Evolutionary conservation across 53 echinoderm and acorn worm species (phyloP).

Genomic region (Pentamera pediparva): DNA sequence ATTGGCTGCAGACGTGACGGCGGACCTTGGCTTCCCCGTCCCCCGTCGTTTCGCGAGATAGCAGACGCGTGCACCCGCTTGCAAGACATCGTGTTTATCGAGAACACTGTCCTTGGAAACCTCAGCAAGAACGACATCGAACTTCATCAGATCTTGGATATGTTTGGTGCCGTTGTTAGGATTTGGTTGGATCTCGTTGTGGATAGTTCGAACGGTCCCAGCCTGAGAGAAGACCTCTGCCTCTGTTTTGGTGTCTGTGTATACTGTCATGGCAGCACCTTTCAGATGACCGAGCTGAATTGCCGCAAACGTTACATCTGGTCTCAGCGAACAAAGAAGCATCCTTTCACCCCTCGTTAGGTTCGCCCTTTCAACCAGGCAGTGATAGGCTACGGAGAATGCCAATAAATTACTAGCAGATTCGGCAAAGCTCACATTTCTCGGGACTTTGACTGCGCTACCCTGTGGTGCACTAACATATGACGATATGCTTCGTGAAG

Average conservation of each 20-base stretch:
- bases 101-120: slow-evolving; percentile 40
- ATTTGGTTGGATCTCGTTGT: slow-evolving; percentile 35
- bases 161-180: slow-evolving; percentile 56
- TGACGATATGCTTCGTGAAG: slow-evolving; percentile 58
- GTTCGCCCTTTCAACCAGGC: slow-evolving; percentile 63
- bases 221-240: not conserved
- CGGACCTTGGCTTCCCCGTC: not conserved
- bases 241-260: not conserved
- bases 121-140: slow-evolving; percentile 79
- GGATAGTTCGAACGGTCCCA: slow-evolving; percentile 45
- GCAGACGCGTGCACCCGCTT: slow-evolving; percentile 65
- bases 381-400: slow-evolving; percentile 70
- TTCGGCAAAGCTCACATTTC: slow-evolving; percentile 44
- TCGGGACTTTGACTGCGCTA: slow-evolving; percentile 58
- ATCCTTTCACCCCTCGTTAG: slow-evolving; percentile 56
- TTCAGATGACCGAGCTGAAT: slow-evolving; percentile 62
- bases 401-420: slow-evolving; percentile 52
- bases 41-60: slow-evolving; percentile 40
- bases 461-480: slow-evolving; percentile 44
- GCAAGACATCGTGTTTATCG: slow-evolving; percentile 44
- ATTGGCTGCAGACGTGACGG: slow-evolving; percentile 2
- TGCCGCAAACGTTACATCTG: slow-evolving; percentile 56
- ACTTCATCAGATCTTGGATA: slow-evolving; percentile 47
- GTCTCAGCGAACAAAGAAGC: slow-evolving; percentile 59
- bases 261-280: slow-evolving; percentile 63